Conservation (phyloP, 2,888 invertebrate species). For the Chironomus tentans region DNA sequence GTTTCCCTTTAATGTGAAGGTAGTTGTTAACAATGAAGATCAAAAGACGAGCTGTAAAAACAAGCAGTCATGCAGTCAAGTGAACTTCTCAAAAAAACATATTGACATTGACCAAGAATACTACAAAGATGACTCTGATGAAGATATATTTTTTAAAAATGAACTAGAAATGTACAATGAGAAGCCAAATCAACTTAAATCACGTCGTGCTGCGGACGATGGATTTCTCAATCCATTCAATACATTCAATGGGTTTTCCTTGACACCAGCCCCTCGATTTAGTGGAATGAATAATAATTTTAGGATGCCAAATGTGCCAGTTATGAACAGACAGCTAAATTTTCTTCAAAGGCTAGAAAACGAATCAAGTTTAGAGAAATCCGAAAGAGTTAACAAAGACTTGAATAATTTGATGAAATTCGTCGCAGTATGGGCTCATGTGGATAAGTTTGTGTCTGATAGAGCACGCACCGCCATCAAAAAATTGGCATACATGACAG, state of each 20-base stretch:
- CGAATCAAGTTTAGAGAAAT: constrained; percentile 33
- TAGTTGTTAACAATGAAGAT: constrained; percentile 15
- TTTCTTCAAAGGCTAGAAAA: constrained; percentile 20
- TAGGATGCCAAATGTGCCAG: not conserved
- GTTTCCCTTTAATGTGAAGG: constrained; percentile 12
- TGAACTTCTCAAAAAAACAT: not conserved
- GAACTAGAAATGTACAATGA: not conserved
- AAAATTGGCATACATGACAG: constrained; percentile 42
- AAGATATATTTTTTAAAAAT: constrained; percentile 16
- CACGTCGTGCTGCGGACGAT: constrained; percentile 5
- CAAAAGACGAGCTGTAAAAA: not conserved
- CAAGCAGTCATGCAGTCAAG: constrained; percentile 7
- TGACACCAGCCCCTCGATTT: constrained; percentile 5
- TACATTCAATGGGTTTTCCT: not conserved
- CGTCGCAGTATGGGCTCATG: constrained; percentile 44
- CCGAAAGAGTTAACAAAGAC: constrained; percentile 41
- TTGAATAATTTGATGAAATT: constrained; percentile 45
- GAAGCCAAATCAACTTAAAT: not conserved
- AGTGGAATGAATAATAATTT: not conserved
- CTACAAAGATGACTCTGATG: constrained; percentile 15
- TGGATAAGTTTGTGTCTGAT: constrained; percentile 45
- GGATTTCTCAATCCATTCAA: not conserved
- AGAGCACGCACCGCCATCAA: constrained; percentile 40
- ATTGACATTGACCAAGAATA: not conserved
- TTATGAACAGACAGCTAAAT: not conserved